Percentiles rank a stretch among this genome's conserved stretches.
phyloP scores from a whole-genome alignment of 2,797 vertebrate species.

The Poeciliopsis infans region DNA sequence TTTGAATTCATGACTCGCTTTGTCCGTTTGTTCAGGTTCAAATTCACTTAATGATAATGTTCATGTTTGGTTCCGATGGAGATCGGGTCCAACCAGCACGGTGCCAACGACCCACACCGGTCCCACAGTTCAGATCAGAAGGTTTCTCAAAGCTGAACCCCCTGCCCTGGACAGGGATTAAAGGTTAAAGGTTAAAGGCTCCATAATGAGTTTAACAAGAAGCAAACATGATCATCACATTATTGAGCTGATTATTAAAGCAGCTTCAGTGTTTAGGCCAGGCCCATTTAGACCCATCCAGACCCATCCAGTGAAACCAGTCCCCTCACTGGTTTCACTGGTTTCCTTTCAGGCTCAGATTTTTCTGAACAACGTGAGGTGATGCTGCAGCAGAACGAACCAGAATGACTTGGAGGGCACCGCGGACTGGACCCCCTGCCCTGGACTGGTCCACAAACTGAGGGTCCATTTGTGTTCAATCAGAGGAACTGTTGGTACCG shows the following conservation, averaged over 20 bases:
- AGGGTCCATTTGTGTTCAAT: constrained; percentile 34
- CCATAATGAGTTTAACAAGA: not conserved
- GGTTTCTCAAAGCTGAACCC: not conserved
- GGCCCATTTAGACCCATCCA: not conserved
- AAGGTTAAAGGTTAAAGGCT: not conserved
- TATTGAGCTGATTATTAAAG: not conserved
- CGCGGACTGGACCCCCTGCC: not conserved
- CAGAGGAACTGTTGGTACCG: constrained; percentile 64
- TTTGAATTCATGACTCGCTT: not conserved
- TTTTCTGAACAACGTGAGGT: not conserved
- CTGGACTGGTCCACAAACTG: constrained; percentile 1
- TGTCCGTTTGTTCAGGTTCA: not conserved
- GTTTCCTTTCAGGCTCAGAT: not conserved
- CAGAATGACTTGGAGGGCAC: constrained; percentile 29
- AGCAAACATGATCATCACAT: not conserved
- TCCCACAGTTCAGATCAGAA: not conserved
- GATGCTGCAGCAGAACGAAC: not conserved
- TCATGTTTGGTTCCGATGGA: not conserved
- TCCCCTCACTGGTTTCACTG: not conserved
- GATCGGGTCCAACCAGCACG: not conserved
- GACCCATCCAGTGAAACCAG: too few relatives aligned
- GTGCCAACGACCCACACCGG: not conserved
- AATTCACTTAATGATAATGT: not conserved
- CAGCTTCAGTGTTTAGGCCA: not conserved
- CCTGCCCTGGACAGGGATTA: not conserved